Conservation (phyloP, 1,140 invertebrate genomes). For the Monomorium pharaonis region DNA sequence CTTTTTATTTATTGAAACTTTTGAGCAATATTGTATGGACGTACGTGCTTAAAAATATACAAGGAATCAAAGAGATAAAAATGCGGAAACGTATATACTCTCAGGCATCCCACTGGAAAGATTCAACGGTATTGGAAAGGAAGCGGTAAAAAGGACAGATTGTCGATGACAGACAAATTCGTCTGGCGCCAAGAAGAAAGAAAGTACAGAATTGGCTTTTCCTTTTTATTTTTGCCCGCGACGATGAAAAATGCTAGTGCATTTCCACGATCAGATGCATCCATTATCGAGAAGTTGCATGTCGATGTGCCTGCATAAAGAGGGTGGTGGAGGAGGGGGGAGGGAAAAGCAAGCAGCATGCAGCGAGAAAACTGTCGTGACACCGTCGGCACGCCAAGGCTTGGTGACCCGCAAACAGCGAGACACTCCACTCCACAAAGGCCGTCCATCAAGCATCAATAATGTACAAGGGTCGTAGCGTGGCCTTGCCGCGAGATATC, state of each 20-base stretch:
- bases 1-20: no score
- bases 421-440: slow-evolving; percentile 76
- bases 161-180: slow-evolving; percentile 10
- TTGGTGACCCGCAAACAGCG: slow-evolving; percentile 73
- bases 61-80: neutral
- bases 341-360: neutral
- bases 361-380: slow-evolving; percentile 66
- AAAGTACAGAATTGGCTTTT: slow-evolving; percentile 12
- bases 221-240: neutral
- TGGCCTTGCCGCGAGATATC: slow-evolving; percentile 79
- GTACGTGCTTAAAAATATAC: neutral
- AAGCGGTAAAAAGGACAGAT: neutral
- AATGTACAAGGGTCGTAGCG: slow-evolving; percentile 79
- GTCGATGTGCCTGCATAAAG: neutral
- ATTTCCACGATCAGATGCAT: slow-evolving; percentile 12
- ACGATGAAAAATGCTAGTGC: neutral
- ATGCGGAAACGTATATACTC: neutral
- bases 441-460: slow-evolving; percentile 78
- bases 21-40: no score
- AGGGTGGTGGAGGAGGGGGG: neutral
- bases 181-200: neutral
- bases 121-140: neutral
- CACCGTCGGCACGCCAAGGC: slow-evolving; percentile 66
- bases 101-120: neutral
- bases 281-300: slow-evolving; percentile 3